Conservation (phyloP, 92 coral and sea anemone species). For the Siderastrea radians region DNA sequence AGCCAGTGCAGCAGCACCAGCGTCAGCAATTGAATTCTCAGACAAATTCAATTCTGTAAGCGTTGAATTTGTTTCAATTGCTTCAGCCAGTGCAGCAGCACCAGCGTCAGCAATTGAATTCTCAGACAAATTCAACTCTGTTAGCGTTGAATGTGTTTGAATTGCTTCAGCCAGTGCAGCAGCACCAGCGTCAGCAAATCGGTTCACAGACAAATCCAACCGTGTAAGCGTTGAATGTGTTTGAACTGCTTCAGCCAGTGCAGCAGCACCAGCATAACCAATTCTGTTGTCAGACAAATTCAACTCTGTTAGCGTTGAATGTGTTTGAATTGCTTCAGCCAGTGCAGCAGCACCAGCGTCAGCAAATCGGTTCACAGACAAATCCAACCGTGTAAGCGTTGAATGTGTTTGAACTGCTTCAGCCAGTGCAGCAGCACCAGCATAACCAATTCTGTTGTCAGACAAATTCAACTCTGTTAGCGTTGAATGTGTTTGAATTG, state of each 20-base stretch:
- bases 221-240: neutral
- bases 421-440: neutral
- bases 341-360: no score
- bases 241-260: no score
- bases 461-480: neutral
- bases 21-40: neutral
- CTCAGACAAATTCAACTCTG: neutral
- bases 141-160: no score
- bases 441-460: no score
- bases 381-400: neutral
- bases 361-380: no score
- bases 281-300: neutral
- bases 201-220: no score
- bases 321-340: no score
- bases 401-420: neutral
- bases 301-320: neutral
- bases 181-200: no score
- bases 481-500: neutral
- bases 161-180: no score
- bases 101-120: neutral
- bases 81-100: conserved; percentile 4
- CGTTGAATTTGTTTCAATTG: neutral
- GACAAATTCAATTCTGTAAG: neutral
- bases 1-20: neutral
- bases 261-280: no score